A percentile compares a stretch with the other conserved stretches of the same genome.
phyloP scores from a whole-genome alignment of 2,888 invertebrate genomes.

The Escarpia spicata region DNA sequence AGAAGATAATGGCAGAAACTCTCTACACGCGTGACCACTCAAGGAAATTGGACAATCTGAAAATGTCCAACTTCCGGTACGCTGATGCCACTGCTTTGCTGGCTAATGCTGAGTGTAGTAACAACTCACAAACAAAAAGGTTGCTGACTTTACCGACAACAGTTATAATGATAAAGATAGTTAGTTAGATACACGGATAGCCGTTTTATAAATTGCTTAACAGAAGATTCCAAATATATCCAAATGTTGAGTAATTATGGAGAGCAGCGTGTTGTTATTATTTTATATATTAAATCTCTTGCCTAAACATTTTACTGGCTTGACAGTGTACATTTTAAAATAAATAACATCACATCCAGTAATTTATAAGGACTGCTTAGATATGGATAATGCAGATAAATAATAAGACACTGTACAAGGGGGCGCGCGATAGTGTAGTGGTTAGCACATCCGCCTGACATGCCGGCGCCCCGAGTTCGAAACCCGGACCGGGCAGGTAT shows the following conservation, averaged over 20 bases:
- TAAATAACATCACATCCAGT: neutral
- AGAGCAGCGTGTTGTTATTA: neutral
- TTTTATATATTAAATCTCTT: neutral
- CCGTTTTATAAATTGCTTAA: neutral
- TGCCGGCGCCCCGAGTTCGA: too few species aligned
- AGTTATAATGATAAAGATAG: too few species aligned
- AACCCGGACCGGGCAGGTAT: too few species aligned
- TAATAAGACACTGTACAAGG: neutral
- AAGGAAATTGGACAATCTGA: too few species aligned
- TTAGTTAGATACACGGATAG: neutral
- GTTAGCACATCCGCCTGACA: too few species aligned
- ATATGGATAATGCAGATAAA: too few species aligned
- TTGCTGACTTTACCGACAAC: too few species aligned
- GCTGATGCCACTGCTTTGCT: neutral
- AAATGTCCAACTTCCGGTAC: too few species aligned
- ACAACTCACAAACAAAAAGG: neutral
- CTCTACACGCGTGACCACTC: too few species aligned
- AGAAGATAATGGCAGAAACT: too few species aligned
- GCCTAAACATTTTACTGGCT: neutral
- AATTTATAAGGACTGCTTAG: too few species aligned
- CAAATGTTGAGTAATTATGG: neutral
- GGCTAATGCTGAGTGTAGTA: neutral
- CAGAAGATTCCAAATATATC: neutral
- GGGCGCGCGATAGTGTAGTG: too few species aligned
- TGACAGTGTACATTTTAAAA: neutral